phyloP scores from a whole-genome alignment of 2,797 vertebrate species.

The Periophthalmus magnuspinnatus region DNA sequence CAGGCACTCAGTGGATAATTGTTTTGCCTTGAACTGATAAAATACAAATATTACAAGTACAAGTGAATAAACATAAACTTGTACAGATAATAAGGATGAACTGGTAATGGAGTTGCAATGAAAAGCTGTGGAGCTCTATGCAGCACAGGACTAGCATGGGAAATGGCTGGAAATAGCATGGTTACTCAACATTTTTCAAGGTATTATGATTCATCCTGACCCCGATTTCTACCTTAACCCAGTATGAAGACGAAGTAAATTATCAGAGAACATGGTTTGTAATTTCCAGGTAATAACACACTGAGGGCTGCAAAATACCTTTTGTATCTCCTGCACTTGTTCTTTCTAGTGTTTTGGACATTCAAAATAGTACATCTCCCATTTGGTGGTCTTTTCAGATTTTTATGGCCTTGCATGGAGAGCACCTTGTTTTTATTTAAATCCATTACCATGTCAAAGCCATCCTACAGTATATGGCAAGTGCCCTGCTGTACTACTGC shows the following conservation, averaged over 20 bases:
- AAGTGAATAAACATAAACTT: neutral
- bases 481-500: constrained; percentile 58
- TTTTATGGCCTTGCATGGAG: neutral
- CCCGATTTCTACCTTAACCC: neutral
- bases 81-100: neutral
- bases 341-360: no score
- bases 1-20: neutral
- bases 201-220: neutral
- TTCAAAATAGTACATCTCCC: no score
- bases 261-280: neutral
- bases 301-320: neutral
- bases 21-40: neutral
- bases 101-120: neutral
- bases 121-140: neutral
- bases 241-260: neutral
- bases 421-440: constrained; percentile 40
- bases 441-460: constrained; percentile 66
- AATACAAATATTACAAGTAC: neutral
- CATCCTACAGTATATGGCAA: constrained; percentile 62
- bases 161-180: neutral
- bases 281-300: neutral
- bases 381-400: neutral
- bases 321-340: no score
- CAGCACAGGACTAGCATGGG: neutral
- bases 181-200: neutral